These are phyloP conservation scores for Spinus pinus DNA, from an alignment of 2,797 vertebrate genomes.

Conservation along the genomic window DNA sequence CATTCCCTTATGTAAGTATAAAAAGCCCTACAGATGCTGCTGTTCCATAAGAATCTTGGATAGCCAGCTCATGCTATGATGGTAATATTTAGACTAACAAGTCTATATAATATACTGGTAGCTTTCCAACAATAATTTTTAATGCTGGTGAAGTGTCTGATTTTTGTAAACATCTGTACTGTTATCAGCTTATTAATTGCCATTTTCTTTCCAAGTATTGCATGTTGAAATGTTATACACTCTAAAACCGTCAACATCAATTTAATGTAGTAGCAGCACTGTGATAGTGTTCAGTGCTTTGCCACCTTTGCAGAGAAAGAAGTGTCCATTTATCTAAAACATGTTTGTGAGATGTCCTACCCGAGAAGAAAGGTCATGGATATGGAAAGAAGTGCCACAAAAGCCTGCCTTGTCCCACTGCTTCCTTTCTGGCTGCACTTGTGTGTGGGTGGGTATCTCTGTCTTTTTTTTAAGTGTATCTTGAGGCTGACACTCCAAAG, in stretches of 20 bases:
- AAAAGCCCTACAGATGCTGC: not conserved
- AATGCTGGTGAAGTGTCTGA: not conserved
- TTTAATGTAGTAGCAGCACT: not conserved
- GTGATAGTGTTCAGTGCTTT: not conserved
- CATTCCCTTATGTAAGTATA: not conserved
- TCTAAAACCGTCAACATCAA: not conserved
- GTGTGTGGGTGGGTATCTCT: accelerated
- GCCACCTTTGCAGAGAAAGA: not conserved
- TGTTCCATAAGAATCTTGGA: not conserved
- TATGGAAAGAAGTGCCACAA: not conserved
- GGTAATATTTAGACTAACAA: not conserved
- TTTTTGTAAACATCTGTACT: not conserved
- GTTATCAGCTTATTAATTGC: not conserved
- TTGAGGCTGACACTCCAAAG: not conserved
- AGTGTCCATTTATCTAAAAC: accelerated
- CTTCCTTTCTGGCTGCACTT: not conserved
- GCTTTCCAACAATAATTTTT: not conserved
- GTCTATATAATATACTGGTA: not conserved
- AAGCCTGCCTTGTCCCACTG: not conserved
- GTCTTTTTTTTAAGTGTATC: not conserved
- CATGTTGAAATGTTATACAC: not conserved
- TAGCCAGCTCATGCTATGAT: not conserved
- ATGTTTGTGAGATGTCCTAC: not conserved
- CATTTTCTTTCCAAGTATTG: not conserved
- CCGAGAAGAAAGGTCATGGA: not conserved